Base-by-base conservation (phyloP, 2,888 invertebrate genomes). In the Biston stratarius region DNA sequence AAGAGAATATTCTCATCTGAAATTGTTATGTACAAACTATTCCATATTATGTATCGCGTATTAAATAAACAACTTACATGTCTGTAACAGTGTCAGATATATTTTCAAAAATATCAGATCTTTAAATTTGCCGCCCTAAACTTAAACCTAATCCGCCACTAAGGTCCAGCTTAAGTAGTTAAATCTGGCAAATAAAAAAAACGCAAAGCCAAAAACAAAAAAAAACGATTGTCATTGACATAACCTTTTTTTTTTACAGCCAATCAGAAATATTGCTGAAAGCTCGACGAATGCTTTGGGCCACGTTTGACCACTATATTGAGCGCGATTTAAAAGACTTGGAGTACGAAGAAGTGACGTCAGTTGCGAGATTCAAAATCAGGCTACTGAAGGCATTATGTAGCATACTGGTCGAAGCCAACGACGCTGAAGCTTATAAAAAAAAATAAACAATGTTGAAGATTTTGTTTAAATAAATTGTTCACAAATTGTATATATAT, bases 271-370 rank as follows among this genome's bases (percentile, higher is more conserved):
- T 74, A 6, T 78, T 95, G 6, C 61, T 94, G 0, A 83, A 88
- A 72, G 84, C 93, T 0, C 87, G 94, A 15, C 88, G 94, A 72
- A 88, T 94, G 82, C 78, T 95, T 3, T 94, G 94, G 93, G 81
- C 77, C 6, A 85, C 94, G 0, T 84, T 94, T 9, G 77, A 93
- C 5, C 95, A 94, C 72, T 89, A 93, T 74, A 85, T 95, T 15
- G 88, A 94, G 51, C 87, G 94, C 38, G 87, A 94, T 59, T 33
- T 85, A 0, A 81, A 69, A 7, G 77, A 62, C 2, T n/a, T 89
- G 1, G 74, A 80, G 1, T 89, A 80, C 34, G 86, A 88, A 0
- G 85, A 88, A 0, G 70, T 83, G 14, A 77, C 75, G 0, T 65
- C 58, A 1, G 78, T 87, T 0, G 76, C 80, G 3, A 82, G 78